These are phyloP conservation scores for Epizoanthus rinbou DNA, from an alignment of 92 coral and sea anemone species.

Conservation along the genomic window DNA sequence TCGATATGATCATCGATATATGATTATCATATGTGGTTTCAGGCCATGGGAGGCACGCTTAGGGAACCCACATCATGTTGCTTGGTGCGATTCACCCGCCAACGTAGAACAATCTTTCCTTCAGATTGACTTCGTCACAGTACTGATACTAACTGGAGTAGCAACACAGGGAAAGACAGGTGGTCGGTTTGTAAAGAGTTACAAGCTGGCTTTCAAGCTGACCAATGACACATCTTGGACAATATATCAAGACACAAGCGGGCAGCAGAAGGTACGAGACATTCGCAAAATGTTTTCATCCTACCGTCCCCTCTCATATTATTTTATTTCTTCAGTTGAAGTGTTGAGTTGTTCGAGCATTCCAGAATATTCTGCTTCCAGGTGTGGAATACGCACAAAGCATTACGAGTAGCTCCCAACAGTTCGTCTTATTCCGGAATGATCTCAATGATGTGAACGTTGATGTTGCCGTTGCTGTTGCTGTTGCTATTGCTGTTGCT, in stretches of 20 bases:
- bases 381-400: not conserved
- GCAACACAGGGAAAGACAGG: slow-evolving; percentile 48
- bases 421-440: not conserved
- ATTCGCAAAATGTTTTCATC: too few relatives aligned
- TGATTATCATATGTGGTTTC: not conserved
- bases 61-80: not conserved
- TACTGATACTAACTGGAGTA: slow-evolving; percentile 44
- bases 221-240: slow-evolving; percentile 15
- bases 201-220: slow-evolving; percentile 15
- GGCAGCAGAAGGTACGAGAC: slow-evolving; percentile 24
- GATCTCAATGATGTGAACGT: not conserved
- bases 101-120: slow-evolving; percentile 5
- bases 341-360: too few relatives aligned
- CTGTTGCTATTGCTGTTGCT: not conserved
- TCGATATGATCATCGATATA: not conserved
- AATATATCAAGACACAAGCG: not conserved
- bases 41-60: slow-evolving; percentile 32
- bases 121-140: slow-evolving; percentile 41
- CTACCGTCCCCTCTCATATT: too few relatives aligned
- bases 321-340: too few relatives aligned
- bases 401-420: not conserved
- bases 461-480: not conserved
- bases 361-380: too few relatives aligned
- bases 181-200: slow-evolving; percentile 20
- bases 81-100: slow-evolving; percentile 26